These are phyloP conservation scores for Isaurus tuberculatus DNA, from an alignment of 92 coral and sea anemone species.

Conservation along the genomic window DNA sequence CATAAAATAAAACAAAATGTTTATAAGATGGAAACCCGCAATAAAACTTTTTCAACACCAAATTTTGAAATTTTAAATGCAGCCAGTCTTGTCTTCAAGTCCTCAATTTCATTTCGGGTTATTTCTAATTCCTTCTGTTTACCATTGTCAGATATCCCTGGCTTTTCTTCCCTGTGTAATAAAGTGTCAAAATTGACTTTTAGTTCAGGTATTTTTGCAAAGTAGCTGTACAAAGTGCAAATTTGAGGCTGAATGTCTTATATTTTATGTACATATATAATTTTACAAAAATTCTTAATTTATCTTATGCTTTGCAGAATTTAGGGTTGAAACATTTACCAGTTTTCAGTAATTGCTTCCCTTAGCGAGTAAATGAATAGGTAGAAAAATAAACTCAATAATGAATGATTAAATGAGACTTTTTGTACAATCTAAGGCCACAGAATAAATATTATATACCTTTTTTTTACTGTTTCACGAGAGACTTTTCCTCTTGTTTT, in stretches of 20 bases:
- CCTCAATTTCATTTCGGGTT: not conserved
- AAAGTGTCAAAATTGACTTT: not conserved
- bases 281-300: not conserved
- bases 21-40: conserved; percentile 15
- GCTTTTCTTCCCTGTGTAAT: not conserved
- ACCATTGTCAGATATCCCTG: not conserved
- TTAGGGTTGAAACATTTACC: not conserved
- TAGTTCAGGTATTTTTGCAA: conserved; percentile 3
- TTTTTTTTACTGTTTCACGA: conserved; percentile 5
- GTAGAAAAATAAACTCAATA: not conserved
- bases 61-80: conserved; percentile 5
- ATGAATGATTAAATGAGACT: not conserved
- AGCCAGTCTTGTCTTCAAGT: conserved; percentile 10
- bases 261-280: too few relatives aligned
- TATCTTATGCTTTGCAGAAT: not conserved
- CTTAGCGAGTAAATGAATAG: not conserved
- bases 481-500: not conserved
- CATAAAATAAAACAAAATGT: conserved; percentile 29
- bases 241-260: too few relatives aligned
- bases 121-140: not conserved
- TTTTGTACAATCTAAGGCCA: not conserved
- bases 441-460: conserved; percentile 3
- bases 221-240: not conserved
- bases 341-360: too few relatives aligned
- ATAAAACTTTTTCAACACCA: conserved; percentile 20